These are phyloP conservation scores for Portunus trituberculatus DNA, from an alignment of 1,140 invertebrate genomes.

Conservation along the genomic window DNA sequence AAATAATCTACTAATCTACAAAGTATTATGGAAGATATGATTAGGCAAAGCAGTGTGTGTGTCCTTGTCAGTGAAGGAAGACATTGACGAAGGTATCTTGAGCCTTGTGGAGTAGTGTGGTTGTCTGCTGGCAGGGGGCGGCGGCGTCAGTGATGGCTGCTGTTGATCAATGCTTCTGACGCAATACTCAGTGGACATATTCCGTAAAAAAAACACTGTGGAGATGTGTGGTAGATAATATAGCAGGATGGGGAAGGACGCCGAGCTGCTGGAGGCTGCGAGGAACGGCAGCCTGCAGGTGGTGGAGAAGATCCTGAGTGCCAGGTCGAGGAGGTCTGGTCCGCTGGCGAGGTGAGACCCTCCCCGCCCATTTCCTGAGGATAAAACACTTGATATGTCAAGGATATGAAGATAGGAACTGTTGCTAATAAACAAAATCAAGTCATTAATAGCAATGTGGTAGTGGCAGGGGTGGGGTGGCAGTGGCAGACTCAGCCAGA, in stretches of 20 bases:
- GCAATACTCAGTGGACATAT: constrained; percentile 60
- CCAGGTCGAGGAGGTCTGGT: constrained; percentile 94
- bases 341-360: constrained; percentile 91
- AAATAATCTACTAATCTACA: neutral
- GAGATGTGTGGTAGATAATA: constrained; percentile 83
- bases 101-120: neutral
- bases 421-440: neutral
- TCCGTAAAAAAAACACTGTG: constrained; percentile 81
- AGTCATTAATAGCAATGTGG: neutral
- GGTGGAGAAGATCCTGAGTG: constrained; percentile 94
- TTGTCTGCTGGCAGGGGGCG: constrained; percentile 61
- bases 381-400: neutral
- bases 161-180: constrained; percentile 74
- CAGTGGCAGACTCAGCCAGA: neutral
- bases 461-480: neutral
- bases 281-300: constrained; percentile 92
- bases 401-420: neutral
- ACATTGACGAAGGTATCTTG: neutral
- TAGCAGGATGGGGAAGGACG: constrained; percentile 94
- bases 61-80: neutral
- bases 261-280: constrained; percentile 96
- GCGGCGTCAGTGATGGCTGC: constrained; percentile 73
- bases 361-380: constrained; percentile 69
- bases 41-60: neutral
- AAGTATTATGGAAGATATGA: neutral